phyloP scores from a whole-genome alignment of 2,113 vertebrate species.

The Corvus cornix region DNA sequence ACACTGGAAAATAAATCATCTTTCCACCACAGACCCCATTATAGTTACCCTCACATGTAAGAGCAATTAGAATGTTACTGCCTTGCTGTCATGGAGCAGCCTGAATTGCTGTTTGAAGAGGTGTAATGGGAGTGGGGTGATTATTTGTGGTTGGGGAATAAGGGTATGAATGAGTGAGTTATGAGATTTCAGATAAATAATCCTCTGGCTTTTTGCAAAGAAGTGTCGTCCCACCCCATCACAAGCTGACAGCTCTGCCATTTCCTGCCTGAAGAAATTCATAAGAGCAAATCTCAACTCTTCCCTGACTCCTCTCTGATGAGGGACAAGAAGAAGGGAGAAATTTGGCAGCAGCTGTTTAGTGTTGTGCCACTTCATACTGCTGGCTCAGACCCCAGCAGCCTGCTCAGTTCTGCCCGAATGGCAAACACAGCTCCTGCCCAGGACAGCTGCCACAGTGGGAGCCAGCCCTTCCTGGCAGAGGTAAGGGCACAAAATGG shows the following conservation, averaged over 20 bases:
- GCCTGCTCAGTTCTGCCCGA: neutral
- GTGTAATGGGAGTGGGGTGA: neutral
- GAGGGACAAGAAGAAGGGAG: neutral
- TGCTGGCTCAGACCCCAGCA: neutral
- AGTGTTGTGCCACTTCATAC: neutral
- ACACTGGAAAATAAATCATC: constrained; percentile 33
- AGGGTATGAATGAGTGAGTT: neutral
- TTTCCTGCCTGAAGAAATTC: neutral
- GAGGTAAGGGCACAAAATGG: neutral
- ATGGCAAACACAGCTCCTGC: neutral
- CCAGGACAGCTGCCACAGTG: neutral
- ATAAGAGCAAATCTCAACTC: neutral
- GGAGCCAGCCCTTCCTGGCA: neutral
- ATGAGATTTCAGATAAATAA: neutral
- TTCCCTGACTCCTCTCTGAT: neutral
- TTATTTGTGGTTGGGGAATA: neutral
- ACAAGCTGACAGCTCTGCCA: neutral
- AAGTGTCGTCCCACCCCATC: neutral
- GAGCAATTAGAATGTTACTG: constrained; percentile 18
- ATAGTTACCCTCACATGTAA: constrained; percentile 1
- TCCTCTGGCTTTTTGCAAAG: neutral
- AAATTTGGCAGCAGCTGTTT: neutral
- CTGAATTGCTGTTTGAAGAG: neutral
- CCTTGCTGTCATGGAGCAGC: neutral
- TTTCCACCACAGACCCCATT: neutral